Evolutionary conservation across 2,113 vertebrate species (phyloP), one percentile per base, ranked within the genome.

Genomic region (Rhodinocichla rosea): DNA sequence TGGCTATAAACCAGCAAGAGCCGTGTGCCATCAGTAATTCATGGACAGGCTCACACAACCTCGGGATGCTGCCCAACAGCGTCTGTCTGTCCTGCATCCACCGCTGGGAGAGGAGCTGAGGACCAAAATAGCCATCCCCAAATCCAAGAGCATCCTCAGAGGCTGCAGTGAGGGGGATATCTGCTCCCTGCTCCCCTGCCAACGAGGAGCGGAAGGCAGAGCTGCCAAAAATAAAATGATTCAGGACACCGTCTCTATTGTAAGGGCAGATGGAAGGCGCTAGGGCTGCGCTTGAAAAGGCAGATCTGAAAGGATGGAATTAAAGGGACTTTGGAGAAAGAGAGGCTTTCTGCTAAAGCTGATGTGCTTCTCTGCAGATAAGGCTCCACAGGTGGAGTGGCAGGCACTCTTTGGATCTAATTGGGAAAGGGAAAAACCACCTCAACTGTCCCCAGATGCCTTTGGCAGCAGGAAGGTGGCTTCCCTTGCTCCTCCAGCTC

Each of bases 311-410:
- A 83, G 88, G 69, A 40, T 44, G 73, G 79, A 89, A 84, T 80
- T 80, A 88, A 91, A 90, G 62, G 5, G 59, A 63, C 50, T 92
- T 77, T 67, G 87, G 63, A 94, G 76, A 75, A 69, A 78, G 87
- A 62, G 37, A 80, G 35, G 35, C 71, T 91, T 73, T 79, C 83
- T 92, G 80, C 59, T 33, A 42, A 45, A 79, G 84, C 81, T 0
- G 59, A 60, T 75, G 14, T 32, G 79, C 83, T 65, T 76, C 69
- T 92, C 75, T 70, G 57, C 83, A 68, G 92, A 91, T 87, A 86
- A 91, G 37, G 47, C 50, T 56, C 67, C 52, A 56, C 84, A 65
- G 74, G 65, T 70, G 42, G 82, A 78, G 77, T 5, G 37, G 28
- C 59, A 85, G 56, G 62, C 23, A 67, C n/a, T 33, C 57, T 86